A percentile compares a stretch with the other conserved stretches of the same genome.
phyloP scores from a whole-genome alignment of 1,140 invertebrate species.

The Phenacoccus solenopsis region DNA sequence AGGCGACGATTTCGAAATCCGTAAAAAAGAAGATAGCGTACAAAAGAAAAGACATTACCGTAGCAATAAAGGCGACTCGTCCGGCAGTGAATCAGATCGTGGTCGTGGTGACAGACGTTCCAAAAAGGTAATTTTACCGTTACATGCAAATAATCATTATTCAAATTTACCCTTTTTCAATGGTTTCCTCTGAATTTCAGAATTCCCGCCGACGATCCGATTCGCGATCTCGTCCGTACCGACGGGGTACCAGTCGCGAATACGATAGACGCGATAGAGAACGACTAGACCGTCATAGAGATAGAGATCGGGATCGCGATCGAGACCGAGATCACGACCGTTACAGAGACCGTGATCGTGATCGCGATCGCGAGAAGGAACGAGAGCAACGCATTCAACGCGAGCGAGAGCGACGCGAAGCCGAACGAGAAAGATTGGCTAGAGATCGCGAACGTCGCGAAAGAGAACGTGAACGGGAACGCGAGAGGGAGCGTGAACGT shows the following conservation, averaged over 20 bases:
- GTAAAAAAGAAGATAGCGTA: conserved; percentile 60
- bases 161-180: conserved; percentile 14
- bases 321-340: conserved; percentile 32
- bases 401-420: conserved; percentile 37
- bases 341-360: conserved; percentile 34
- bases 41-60: conserved; percentile 74
- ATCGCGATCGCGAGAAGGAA: conserved; percentile 28
- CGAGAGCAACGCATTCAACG: conserved; percentile 35
- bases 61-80: conserved; percentile 64
- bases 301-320: conserved; percentile 30
- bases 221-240: conserved; percentile 30
- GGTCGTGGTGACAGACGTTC: conserved; percentile 23
- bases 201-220: conserved; percentile 22
- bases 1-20: conserved; percentile 54
- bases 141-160: neutral
- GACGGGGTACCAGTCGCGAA: conserved; percentile 28
- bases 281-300: neutral
- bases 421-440: conserved; percentile 28
- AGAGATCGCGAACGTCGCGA: conserved; percentile 26
- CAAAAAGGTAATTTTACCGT: conserved; percentile 20
- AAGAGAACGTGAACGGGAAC: conserved; percentile 24
- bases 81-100: conserved; percentile 41
- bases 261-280: conserved; percentile 6
- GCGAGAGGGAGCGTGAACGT: conserved; percentile 24
- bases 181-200: conserved; percentile 7